Evolutionary conservation across 1,140 invertebrate genomes (phyloP), one percentile per base, ranked within the genome.

Genomic region (Wiebesia pumilae): DNA sequence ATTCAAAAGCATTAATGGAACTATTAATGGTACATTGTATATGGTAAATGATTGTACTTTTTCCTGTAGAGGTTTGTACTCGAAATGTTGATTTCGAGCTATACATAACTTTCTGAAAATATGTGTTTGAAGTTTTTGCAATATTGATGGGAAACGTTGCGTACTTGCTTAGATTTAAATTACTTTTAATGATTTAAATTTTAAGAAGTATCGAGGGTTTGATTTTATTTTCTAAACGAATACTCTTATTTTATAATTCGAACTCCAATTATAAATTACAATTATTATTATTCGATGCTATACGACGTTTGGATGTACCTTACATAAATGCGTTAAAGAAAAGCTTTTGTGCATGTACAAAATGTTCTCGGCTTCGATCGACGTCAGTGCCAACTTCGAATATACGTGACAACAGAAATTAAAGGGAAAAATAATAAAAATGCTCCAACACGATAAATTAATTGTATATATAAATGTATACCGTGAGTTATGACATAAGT

Each of bases 1-100:
- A 1, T 10, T 78, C 54, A 14, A 65, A 78, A 43, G n/a, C n/a
- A n/a, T n/a, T n/a, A n/a, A n/a, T n/a, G n/a, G n/a, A n/a, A 14
- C 65, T 33, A 16, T 35, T 30, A 40, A 19, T n/a, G n/a, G n/a
- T 78, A 33, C 12, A 10, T 38, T 43, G 1, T 24, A 3, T 43
- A 78, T n/a, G n/a, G n/a, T n/a, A 77, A 67, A 12, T 30, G 62
- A 38, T 81, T 86, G 1, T 62, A 27, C 19, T 84, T 62, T 87
- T 79, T 67, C 35, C n/a, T 73, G n/a, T 73, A 87, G 14, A 81
- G 38, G 83, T 85, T 87, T 87, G 83, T 87, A 85, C 83, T 87
- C 79, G 87, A 87, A 83, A 85, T 33, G 14, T 58, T 16, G 2
- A 81, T 87, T 87, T 87, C 83, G 80, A 87, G 87, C 54, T 58